Percentiles rank a stretch among this genome's conserved stretches.
These are phyloP conservation scores for Ceryle rudis DNA, from an alignment of 2,797 vertebrate species.

Conservation along the genomic window DNA sequence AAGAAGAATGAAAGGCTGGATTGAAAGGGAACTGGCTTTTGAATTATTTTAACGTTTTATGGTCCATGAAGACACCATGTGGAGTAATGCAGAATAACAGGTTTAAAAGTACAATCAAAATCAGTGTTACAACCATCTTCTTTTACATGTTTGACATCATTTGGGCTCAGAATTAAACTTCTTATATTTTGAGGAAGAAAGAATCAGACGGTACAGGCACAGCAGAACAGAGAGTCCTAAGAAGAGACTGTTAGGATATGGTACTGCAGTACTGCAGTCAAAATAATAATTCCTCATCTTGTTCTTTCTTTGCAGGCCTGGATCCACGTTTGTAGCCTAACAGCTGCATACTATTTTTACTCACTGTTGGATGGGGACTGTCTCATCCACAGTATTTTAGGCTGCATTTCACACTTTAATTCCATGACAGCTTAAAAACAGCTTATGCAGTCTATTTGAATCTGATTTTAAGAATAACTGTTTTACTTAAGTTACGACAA, in stretches of 20 bases:
- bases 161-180: neutral
- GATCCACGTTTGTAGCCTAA: neutral
- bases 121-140: neutral
- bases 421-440: neutral
- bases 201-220: neutral
- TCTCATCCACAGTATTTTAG: neutral
- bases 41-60: neutral
- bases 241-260: neutral
- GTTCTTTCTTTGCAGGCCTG: neutral
- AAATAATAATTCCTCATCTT: neutral
- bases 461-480: neutral
- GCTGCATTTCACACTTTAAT: neutral
- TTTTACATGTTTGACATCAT: neutral
- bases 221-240: neutral
- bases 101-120: neutral
- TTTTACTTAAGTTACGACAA: neutral
- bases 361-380: neutral
- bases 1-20: neutral
- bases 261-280: neutral
- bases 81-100: constrained; percentile 34
- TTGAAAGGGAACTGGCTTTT: neutral
- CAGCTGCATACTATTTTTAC: neutral
- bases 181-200: neutral
- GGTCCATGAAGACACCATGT: constrained; percentile 58
- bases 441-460: neutral